Evolutionary conservation across 2,888 invertebrate genomes (phyloP), one percentile per base, ranked within the genome.

Genomic region (Idaea dimidiata): DNA sequence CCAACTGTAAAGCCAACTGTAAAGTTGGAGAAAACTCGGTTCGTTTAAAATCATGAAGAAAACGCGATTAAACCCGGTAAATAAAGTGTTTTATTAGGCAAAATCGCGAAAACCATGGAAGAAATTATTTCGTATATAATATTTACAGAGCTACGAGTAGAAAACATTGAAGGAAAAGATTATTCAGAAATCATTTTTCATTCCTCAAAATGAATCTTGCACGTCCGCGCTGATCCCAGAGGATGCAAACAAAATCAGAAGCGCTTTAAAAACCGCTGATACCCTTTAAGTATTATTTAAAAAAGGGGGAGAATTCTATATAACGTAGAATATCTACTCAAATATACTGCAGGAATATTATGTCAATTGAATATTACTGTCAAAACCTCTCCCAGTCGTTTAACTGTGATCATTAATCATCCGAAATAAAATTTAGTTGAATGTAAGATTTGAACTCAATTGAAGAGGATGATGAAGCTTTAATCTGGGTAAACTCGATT

Each of bases 371-470:
- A 56, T 56, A 56, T 56, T 56, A 56, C 18, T 17, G 56, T 16
- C 54, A 17, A 81, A 82, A 85, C 85, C 86, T 87, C 85, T 80
- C 79, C 83, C 80, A 80, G 75, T 79, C 80, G 82, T 79, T 82
- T 81, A 86, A 83, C 79, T 76, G 72, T 73, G 73, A 77, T 87
- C 91, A 91, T 90, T 88, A 88, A 91, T 91, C 91, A 92, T 91
- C 77, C 63, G 55, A 63, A 55, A 54, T 59, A 58, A 56, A 64
- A 62, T 60, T 62, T 62, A 18, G 57, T 33, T 43, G 43, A 43
- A 43, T 43, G 14, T 43, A 43, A 43, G 43, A 43, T 43, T 14
- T 43, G 43, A 43, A 43, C 43, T 43, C 43, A 43, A 43, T 43
- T 43, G 43, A 43, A 43, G 43, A 43, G 43, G 43, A 43, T 43